Evolutionary conservation across 2,888 invertebrate species (phyloP).

Genomic region (Carabus problematicus): DNA sequence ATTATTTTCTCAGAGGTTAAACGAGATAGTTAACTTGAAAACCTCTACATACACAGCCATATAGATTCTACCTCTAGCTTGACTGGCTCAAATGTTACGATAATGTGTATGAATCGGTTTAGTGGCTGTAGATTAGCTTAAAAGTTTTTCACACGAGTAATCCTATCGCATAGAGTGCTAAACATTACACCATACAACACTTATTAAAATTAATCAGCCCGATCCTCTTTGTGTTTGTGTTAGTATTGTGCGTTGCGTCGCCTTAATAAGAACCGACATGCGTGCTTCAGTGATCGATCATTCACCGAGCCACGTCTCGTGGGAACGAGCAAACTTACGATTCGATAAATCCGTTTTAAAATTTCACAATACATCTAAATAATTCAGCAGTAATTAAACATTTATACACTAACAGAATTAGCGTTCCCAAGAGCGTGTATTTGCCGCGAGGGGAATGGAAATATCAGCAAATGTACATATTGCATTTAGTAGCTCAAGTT

Average conservation of each 20-base stretch:
- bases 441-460: neutral
- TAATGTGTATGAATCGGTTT: neutral
- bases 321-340: neutral
- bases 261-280: neutral
- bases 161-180: too few relatives aligned
- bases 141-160: too few relatives aligned
- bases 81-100: neutral
- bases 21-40: neutral
- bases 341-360: neutral
- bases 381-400: too few relatives aligned
- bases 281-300: constrained; percentile 5
- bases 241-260: neutral
- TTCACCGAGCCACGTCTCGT: neutral
- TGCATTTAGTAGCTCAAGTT: too few relatives aligned
- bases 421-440: too few relatives aligned
- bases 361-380: too few relatives aligned
- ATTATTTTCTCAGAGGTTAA: neutral
- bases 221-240: neutral
- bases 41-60: too few relatives aligned
- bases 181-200: too few relatives aligned
- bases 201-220: too few relatives aligned
- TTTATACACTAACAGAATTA: too few relatives aligned
- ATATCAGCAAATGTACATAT: too few relatives aligned
- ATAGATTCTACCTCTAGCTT: neutral
- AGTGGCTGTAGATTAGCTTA: too few relatives aligned